These are phyloP conservation scores for Tarsius wallacei DNA, from an alignment of 2,797 vertebrate genomes.

Conservation along the genomic window DNA sequence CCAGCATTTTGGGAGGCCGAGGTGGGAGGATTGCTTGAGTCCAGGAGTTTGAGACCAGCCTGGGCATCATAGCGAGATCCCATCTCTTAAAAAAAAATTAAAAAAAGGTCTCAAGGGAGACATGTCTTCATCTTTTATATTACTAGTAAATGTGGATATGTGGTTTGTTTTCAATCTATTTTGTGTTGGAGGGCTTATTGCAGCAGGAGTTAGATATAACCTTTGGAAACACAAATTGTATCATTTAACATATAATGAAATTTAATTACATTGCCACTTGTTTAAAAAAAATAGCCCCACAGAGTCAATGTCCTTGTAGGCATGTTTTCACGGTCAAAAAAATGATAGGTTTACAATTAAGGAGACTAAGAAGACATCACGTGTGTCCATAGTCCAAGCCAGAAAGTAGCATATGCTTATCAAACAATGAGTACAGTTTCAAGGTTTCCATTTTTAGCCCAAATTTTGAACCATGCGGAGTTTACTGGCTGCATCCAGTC, in stretches of 20 bases:
- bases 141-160: neutral
- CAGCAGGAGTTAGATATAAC: neutral
- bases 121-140: neutral
- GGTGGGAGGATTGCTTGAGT: no score
- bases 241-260: neutral
- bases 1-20: no score
- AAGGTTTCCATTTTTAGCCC: neutral
- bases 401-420: neutral
- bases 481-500: neutral
- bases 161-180: neutral
- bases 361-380: neutral
- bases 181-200: neutral
- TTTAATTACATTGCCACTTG: neutral
- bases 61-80: no score
- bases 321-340: neutral
- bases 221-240: neutral
- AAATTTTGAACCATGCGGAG: neutral
- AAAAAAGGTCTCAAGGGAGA: neutral
- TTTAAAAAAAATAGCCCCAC: neutral
- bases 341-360: neutral
- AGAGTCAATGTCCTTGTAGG: neutral
- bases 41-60: no score
- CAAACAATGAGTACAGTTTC: neutral
- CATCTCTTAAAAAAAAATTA: no score
- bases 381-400: fast-evolving